phyloP scores from a whole-genome alignment of 2,797 vertebrate species.

The Macroramphosus scolopax region DNA sequence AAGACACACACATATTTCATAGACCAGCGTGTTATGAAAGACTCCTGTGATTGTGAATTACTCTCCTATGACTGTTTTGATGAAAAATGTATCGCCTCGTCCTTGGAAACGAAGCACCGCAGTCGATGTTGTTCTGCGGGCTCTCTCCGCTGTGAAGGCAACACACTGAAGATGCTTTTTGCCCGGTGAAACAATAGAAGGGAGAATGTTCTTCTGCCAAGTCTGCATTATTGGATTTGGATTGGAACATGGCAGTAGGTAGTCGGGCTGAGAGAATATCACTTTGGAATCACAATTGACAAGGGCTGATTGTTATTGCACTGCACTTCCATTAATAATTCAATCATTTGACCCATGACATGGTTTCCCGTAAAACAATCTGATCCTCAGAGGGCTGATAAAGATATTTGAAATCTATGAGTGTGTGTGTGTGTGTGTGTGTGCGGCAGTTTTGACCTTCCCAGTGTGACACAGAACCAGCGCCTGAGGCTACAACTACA shows the following conservation, averaged over 20 bases:
- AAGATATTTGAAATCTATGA: slow-evolving; percentile 62
- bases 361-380: slow-evolving; percentile 76
- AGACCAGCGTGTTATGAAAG: slow-evolving; percentile 43
- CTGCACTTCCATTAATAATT: slow-evolving; percentile 75
- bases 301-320: slow-evolving; percentile 69
- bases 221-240: slow-evolving; percentile 77
- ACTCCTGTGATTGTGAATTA: slow-evolving; percentile 58
- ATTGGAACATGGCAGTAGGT: slow-evolving; percentile 72
- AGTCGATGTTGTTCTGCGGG: slow-evolving; percentile 62
- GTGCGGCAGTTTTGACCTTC: slow-evolving; percentile 68
- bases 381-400: slow-evolving; percentile 61
- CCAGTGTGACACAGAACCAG: slow-evolving; percentile 54
- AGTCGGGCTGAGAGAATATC: slow-evolving; percentile 68
- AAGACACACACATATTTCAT: slow-evolving; percentile 15
- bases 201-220: slow-evolving; percentile 57
- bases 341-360: slow-evolving; percentile 77
- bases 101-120: slow-evolving; percentile 63
- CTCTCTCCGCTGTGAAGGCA: slow-evolving; percentile 40
- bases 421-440: slow-evolving; percentile 24
- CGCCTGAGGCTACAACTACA: slow-evolving; percentile 50
- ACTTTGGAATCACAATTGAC: slow-evolving; percentile 68
- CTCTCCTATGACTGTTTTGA: slow-evolving; percentile 58
- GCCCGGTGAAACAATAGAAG: slow-evolving; percentile 67
- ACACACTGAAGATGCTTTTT: slow-evolving; percentile 49
- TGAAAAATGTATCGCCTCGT: slow-evolving; percentile 63